Evolutionary conservation across 2,888 invertebrate genomes (phyloP).

Genomic region (Himalopsyche tibetana): DNA sequence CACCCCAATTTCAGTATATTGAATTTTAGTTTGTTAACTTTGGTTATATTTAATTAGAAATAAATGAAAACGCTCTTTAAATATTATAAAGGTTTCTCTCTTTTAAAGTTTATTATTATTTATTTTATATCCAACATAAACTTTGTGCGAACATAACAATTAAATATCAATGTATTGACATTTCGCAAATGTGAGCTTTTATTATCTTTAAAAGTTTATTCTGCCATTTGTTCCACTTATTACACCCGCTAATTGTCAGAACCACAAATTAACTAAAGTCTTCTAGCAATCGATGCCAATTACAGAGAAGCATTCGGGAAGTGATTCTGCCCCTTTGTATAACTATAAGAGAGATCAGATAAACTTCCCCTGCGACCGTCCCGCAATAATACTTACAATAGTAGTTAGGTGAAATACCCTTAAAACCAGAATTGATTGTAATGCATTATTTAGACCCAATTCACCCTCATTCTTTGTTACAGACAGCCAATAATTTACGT

Average conservation of each 20-base stretch:
- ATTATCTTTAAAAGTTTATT: neutral
- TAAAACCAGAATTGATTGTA: conserved; percentile 42
- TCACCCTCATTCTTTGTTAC: conserved; percentile 43
- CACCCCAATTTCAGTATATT: too few species aligned
- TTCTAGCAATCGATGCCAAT: conserved; percentile 13
- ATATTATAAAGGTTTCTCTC: too few species aligned
- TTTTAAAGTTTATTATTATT: too few species aligned
- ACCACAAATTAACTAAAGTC: conserved; percentile 36
- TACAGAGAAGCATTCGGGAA: conserved; percentile 23
- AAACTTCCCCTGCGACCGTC: conserved; percentile 27
- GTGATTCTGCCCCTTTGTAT: conserved; percentile 27
- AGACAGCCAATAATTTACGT: conserved; percentile 36
- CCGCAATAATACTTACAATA: conserved; percentile 40
- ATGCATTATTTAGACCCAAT: conserved; percentile 42
- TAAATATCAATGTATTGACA: too few species aligned
- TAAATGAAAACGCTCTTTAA: too few species aligned
- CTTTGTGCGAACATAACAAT: too few species aligned
- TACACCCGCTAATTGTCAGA: neutral
- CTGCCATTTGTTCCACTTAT: neutral
- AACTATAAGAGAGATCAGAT: conserved; percentile 38
- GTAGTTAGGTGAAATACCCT: conserved; percentile 42
- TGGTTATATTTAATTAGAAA: too few species aligned
- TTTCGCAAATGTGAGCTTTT: too few species aligned
- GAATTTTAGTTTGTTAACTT: too few species aligned
- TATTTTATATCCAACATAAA: too few species aligned